phyloP scores from a whole-genome alignment of 1,140 invertebrate species.

The Melanaphis sacchari region DNA sequence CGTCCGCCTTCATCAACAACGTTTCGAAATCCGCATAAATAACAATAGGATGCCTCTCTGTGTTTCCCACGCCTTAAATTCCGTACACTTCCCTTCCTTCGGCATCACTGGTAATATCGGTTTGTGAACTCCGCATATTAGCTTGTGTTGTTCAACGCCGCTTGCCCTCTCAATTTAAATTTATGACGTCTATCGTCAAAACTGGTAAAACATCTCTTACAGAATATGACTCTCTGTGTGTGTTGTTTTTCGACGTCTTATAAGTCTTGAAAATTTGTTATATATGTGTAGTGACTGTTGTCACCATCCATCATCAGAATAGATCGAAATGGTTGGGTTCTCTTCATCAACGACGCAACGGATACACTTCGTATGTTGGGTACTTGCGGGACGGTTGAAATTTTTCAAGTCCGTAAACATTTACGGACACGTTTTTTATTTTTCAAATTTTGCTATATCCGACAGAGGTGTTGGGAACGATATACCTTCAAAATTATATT shows the following conservation, averaged over 20 bases:
- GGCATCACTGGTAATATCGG: not conserved
- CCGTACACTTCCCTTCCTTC: not conserved
- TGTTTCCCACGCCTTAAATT: not conserved
- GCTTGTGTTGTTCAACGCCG: not conserved
- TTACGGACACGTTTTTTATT: not conserved
- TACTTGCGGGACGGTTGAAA: not conserved
- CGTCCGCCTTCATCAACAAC: not conserved
- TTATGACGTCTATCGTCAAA: not conserved
- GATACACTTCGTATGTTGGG: not conserved
- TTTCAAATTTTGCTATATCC: constrained; percentile 2
- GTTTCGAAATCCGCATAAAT: not conserved
- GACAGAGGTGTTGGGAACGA: too few relatives aligned
- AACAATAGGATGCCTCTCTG: not conserved
- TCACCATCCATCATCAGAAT: not conserved
- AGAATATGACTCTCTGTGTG: too few relatives aligned
- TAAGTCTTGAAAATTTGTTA: constrained; percentile 7
- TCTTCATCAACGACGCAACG: not conserved
- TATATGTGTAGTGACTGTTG: not conserved
- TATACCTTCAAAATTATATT: too few relatives aligned
- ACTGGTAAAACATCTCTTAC: too few relatives aligned
- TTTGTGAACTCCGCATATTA: not conserved
- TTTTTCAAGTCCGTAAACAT: not conserved
- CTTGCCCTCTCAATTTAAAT: not conserved
- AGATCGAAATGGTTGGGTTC: not conserved
- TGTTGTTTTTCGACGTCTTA: too few relatives aligned